Percentiles rank a stretch among this genome's conserved stretches.
Evolutionary conservation across 2,888 invertebrate genomes (phyloP).

Genomic region (Ypsolopha sequella): DNA sequence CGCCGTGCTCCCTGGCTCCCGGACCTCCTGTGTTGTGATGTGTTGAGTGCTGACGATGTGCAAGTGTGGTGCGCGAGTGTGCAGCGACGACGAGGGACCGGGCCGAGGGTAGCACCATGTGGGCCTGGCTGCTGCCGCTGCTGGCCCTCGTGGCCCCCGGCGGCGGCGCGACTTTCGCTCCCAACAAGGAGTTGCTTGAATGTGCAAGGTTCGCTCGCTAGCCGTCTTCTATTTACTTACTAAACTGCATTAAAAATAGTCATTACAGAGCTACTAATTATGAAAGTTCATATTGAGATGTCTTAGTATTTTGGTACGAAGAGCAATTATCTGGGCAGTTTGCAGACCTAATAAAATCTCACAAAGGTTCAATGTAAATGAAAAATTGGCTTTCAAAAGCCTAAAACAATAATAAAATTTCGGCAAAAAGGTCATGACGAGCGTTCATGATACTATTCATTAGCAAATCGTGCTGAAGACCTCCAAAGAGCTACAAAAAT

Average conservation of each 20-base stretch:
- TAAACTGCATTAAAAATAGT: not conserved
- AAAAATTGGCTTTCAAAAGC: not conserved
- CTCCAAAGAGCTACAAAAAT: slow-evolving; percentile 57
- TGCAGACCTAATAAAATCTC: not conserved
- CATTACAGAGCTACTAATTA: not conserved
- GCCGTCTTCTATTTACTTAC: not conserved
- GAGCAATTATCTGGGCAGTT: too few species aligned
- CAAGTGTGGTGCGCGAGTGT: not conserved
- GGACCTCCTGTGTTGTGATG: slow-evolving; percentile 26
- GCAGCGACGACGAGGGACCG: slow-evolving; percentile 7
- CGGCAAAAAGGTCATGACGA: not conserved
- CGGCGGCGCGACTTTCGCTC: slow-evolving; percentile 45
- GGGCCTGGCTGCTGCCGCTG: slow-evolving; percentile 43
- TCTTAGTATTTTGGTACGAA: not conserved
- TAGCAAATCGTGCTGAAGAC: slow-evolving; percentile 27
- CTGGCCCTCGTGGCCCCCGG: slow-evolving; percentile 44
- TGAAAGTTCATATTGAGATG: not conserved
- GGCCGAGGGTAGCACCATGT: slow-evolving; percentile 31
- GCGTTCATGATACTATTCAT: not conserved
- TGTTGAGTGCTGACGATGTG: slow-evolving; percentile 4
- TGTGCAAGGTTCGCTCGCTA: slow-evolving; percentile 57
- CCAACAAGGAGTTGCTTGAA: slow-evolving; percentile 57
- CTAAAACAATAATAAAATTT: not conserved
- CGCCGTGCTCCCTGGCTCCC: slow-evolving; percentile 53
- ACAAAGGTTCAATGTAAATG: not conserved